Percentiles rank a stretch among this genome's conserved stretches.
Conservation (phyloP, 2,888 invertebrate genomes). For the Coecobrya sp. region DNA sequence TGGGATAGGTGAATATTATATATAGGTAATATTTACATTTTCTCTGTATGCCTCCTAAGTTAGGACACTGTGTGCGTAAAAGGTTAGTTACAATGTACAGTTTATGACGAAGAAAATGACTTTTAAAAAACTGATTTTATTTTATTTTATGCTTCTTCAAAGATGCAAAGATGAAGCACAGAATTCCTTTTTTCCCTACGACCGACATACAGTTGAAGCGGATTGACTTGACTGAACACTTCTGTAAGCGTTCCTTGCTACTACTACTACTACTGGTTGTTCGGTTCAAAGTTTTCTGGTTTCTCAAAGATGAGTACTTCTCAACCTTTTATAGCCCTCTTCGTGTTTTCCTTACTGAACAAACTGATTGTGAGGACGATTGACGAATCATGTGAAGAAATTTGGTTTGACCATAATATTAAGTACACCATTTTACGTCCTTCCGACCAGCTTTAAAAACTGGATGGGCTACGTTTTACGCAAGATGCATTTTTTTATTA, state of each 20-base stretch:
- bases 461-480: background rate
- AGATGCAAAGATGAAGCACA: background rate
- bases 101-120: background rate
- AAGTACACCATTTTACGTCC: background rate
- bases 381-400: background rate
- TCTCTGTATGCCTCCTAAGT: background rate
- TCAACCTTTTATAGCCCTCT: background rate
- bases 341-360: background rate
- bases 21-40: too few species aligned
- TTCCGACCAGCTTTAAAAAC: background rate
- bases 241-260: background rate
- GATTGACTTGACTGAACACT: background rate
- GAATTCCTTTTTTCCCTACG: background rate
- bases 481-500: background rate
- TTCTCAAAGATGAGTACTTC: background rate
- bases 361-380: background rate
- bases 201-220: background rate
- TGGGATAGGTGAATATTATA: too few species aligned
- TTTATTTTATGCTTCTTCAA: background rate
- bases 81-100: background rate
- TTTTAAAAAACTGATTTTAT: conserved; percentile 2
- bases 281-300: background rate
- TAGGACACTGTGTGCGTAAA: background rate
- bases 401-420: conserved; percentile 7
- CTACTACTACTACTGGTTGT: conserved; percentile 4